These are phyloP conservation scores for Spermophilus dauricus DNA, from an alignment of 2,113 vertebrate species.

Conservation along the genomic window DNA sequence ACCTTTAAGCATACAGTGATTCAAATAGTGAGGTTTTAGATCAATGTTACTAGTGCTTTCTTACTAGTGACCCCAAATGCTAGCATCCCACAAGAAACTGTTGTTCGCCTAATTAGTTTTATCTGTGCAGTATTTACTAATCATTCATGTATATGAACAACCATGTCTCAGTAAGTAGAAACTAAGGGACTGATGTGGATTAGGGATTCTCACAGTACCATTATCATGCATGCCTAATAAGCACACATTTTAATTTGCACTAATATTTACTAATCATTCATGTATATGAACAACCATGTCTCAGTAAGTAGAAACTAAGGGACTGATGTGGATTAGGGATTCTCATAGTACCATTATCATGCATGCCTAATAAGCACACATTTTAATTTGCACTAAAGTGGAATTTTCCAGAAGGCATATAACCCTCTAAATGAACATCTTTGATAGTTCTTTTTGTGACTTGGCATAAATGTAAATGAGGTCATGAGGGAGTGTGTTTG, in stretches of 20 bases:
- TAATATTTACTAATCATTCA: too few relatives aligned
- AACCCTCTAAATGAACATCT: background rate
- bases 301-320: too few relatives aligned
- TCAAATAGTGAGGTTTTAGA: background rate
- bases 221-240: too few relatives aligned
- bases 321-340: background rate
- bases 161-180: too few relatives aligned
- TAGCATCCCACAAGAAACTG: background rate
- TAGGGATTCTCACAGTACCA: too few relatives aligned
- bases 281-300: background rate
- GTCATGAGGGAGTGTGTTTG: too few relatives aligned
- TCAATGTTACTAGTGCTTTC: background rate
- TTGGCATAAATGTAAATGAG: background rate
- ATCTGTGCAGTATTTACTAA: background rate
- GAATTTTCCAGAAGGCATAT: background rate
- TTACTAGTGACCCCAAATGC: background rate
- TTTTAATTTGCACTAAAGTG: background rate
- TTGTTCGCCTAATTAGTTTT: too few relatives aligned
- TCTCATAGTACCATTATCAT: background rate
- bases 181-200: too few relatives aligned
- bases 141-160: too few relatives aligned
- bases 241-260: too few relatives aligned
- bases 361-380: background rate
- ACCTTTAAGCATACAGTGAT: background rate
- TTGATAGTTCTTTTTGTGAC: background rate